Base-by-base conservation (phyloP, 2,113 vertebrate genomes). In the Pollimyrus isidori region DNA sequence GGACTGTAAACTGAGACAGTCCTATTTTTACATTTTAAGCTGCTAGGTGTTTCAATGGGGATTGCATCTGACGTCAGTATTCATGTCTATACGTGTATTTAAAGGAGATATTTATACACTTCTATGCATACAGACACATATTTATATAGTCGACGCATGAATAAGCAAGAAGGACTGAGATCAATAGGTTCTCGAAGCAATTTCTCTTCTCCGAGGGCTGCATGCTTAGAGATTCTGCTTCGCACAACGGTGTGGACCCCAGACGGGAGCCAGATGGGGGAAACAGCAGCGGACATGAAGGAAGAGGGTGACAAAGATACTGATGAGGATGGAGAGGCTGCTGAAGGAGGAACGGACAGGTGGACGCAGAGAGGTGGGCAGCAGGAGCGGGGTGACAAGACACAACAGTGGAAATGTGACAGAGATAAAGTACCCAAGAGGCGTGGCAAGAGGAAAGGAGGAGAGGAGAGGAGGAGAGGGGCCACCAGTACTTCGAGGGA, bases 361-460 rank as follows among this genome's bases (percentile, higher is more conserved):
- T 46, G 65, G 88, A 87, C 46, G 56, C 48, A 85, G 87, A 88
- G 49, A 83, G 21, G 84, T 23, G 21, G 76, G 88, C 86, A 86
- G 86, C 26, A 89, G 30, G 13, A 30, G 80, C 52, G 35, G 35
- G 17, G 83, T 21, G 87, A 52, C 7, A 53, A 87, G 62, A 56
- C 88, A 53, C 11, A 48, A 88, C 7, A 10, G 42, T 48, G 19
- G 76, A 7, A 13, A 84, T 26, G 89, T 91, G 90, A 88, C 91
- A 91, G 83, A 26, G n/a, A 39, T 49, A 26, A 85, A 85, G 21
- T 46, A n/a, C 83, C 13, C 39, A 39, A 30, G 86, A 89, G 91
- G 50, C 90, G 89, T 91, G 90, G 89, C 91, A 89, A 92, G 35
- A 87, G 35, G 35, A 56, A 4, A 0, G 0, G 53, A 48, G 17